Percentiles rank a stretch among this genome's conserved stretches.
These are phyloP conservation scores for Sus cebifrons DNA, from an alignment of 2,797 vertebrate genomes.

Conservation along the genomic window DNA sequence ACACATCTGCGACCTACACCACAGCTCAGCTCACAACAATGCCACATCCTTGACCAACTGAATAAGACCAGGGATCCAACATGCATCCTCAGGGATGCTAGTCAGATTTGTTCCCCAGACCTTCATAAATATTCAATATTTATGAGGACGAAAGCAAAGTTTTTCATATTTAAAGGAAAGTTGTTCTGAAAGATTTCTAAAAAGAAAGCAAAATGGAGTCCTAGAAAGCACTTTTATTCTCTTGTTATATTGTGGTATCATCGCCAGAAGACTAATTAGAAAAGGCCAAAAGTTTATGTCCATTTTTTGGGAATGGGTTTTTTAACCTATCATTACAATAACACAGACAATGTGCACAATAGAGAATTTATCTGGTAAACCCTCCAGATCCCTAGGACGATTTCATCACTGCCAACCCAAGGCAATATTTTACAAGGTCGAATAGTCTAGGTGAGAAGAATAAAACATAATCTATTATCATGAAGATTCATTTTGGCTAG, in stretches of 20 bases:
- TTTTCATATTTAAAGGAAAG: constrained; percentile 23
- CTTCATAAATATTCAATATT: background rate
- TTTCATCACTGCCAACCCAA: background rate
- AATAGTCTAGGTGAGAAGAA: background rate
- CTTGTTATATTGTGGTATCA: background rate
- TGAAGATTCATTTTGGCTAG: background rate
- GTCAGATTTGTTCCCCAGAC: background rate
- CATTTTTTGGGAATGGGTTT: too few relatives aligned
- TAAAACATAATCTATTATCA: background rate
- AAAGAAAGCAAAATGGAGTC: background rate
- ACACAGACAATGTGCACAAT: background rate
- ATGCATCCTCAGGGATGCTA: too few relatives aligned
- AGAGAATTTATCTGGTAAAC: background rate
- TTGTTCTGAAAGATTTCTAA: background rate
- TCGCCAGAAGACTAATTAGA: constrained; percentile 66
- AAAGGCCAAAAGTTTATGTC: constrained; percentile 41
- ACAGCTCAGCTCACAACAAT: too few relatives aligned
- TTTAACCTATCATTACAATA: background rate
- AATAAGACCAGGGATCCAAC: too few relatives aligned
- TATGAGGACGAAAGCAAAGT: background rate
- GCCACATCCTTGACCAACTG: too few relatives aligned
- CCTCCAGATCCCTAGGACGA: background rate
- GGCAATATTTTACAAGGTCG: background rate
- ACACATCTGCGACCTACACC: too few relatives aligned
- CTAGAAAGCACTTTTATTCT: background rate